Evolutionary conservation across 53 echinoderm and acorn worm species (phyloP), one percentile per base, ranked within the genome.

Genomic region (Temnopleurus reevesii): DNA sequence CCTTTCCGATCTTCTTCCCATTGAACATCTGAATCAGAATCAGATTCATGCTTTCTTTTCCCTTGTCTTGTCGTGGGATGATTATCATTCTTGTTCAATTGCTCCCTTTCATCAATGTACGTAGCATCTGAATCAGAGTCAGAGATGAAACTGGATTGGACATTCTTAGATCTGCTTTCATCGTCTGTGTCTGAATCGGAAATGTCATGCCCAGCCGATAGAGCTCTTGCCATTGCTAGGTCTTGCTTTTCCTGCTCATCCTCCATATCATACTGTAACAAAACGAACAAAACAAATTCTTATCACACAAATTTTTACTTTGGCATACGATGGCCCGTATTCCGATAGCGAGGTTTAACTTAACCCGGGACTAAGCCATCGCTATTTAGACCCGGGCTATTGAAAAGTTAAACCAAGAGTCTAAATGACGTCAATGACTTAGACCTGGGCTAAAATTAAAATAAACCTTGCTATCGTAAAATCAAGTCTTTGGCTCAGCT

Each of bases 121-220:
- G 94, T 89, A 12, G 81, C 63, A 66, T 93, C 93, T 29, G 93
- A 93, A 77, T 91, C 91, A 0, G 89, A 81, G 80, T 82, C 86
- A 9, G 65, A 33, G 24, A 47, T 26, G 2, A 55, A 63, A 29
- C 56, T 59, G 33, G 53, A 25, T 35, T 81, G 56, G 18, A 24
- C 9, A 24, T 45, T 76, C 45, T 21, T 41, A 9, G 43, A 44
- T n/a, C 12, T 8, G 4, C 12, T 24, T 0, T 60, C 86, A n/a
- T 81, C 77, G 15, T 95, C 92, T 65, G 91, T 21, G 59, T 92
- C 95, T 12, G 92, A 93, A 31, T 83, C 91, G 30, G 91, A 93
- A 4, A 95, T 95, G 19, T 89, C 91, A 55, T 92, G 92, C 19
- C 91, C 93, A 47, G 90, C 83, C 19, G 95, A 80, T 28, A 92